Evolutionary conservation across 2,888 invertebrate genomes (phyloP), one percentile per base, ranked within the genome.

Genomic region (Tipula helvola): DNA sequence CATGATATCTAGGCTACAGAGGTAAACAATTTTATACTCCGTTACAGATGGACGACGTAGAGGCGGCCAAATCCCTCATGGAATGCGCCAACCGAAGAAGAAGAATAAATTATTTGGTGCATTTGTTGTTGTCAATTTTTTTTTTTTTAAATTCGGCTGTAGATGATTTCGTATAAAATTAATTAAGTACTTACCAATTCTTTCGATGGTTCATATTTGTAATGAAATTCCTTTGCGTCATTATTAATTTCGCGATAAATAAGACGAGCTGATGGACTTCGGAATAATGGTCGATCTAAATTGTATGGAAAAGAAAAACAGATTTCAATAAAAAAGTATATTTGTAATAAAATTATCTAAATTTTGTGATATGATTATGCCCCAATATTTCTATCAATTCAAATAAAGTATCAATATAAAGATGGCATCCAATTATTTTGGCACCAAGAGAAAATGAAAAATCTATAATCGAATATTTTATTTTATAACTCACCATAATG

Each of bases 401-500:
- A 39, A 44, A 57, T 5, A 44, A 44, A 44, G 8, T 7, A 52
- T 52, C n/a, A 42, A 52, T 52, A 52, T 10, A 52, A 52, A 71
- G 8, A 28, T 71, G 71, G 28, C 18, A 28, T 71, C 28, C 71
- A 71, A 71, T 71, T 71, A 71, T 71, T 71, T 71, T 71, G 28
- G 71, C 8, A 28, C 2, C 71, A 28, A 10, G 18, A 8, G 71
- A 71, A 71, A 71, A 71, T 16, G 8, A 71, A 18, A 71, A 71
- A 18, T 57, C 52, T 36, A 52, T 86, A 57, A 47, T 52, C 36
- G 16, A 57, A 86, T n/a, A 12, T 57, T 52, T 44, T 47, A 18
- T 16, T 86, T 44, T 36, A 84, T 39, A 86, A 91, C 94, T 93
- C 90, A 97, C 97, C 96, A 92, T 96, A 96, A 92, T 97, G 95